phyloP scores from a whole-genome alignment of 2,113 vertebrate genomes.

The Campylomormyrus tamandua region DNA sequence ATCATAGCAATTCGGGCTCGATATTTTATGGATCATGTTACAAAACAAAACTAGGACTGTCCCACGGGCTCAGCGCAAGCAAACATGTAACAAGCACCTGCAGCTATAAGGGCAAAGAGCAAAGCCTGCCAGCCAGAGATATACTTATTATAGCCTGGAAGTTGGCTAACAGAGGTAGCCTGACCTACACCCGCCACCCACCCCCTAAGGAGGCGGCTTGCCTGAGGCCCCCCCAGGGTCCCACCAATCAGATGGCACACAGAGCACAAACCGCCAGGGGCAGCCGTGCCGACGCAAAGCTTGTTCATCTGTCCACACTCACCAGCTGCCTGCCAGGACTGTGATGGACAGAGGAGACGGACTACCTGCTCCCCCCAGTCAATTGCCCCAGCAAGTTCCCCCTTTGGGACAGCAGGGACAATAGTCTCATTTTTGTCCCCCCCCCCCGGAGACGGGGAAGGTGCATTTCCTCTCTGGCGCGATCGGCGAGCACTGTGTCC shows the following conservation, averaged over 20 bases:
- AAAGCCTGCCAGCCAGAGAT: not conserved
- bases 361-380: not conserved
- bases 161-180: not conserved
- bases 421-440: not conserved
- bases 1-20: not conserved
- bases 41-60: not conserved
- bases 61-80: no score
- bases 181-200: not conserved
- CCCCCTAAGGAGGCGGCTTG: not conserved
- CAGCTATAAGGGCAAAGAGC: not conserved
- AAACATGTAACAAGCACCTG: not conserved
- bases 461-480: constrained; percentile 23
- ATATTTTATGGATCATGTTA: not conserved
- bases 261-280: constrained; percentile 10
- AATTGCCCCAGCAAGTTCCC: not conserved
- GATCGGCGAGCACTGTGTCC: constrained; percentile 30
- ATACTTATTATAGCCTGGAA: not conserved
- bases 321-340: not conserved
- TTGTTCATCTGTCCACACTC: not conserved
- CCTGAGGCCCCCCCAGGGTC: not conserved
- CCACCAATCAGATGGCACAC: constrained; percentile 21
- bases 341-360: not conserved
- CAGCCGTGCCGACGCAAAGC: not conserved
- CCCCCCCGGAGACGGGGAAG: constrained; percentile 23
- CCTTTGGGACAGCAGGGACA: not conserved